Base-by-base conservation (phyloP, 2,888 invertebrate species). In the Leptopilina syphax region DNA sequence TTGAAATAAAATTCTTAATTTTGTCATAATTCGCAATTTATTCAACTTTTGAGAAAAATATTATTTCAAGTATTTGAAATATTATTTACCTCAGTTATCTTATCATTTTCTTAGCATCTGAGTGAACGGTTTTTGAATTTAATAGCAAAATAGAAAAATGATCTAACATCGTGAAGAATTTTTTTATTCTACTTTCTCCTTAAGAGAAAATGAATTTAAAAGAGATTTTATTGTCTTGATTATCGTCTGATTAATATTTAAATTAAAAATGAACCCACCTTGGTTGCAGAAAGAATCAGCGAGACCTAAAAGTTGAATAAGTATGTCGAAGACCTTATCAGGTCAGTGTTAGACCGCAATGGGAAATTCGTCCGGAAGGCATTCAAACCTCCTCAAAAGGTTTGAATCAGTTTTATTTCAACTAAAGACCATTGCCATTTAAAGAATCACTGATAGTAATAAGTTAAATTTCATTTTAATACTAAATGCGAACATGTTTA, bases 231-330 rank as follows among this genome's bases (percentile, higher is more conserved):
- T 27, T 73, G 57, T n/a, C 57, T 73, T n/a, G 57, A 5, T 57
- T n/a, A 57, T 65, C 76, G 82, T 84, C 85, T 85, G 84, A 79
- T 86, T 85, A 83, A 67, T 87, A 88, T 84, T 84, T 87, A 88
- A 88, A 88, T 87, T 86, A 89, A 88, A 86, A 85, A 83, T 86
- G 82, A 85, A 87, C 90, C 90, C 90, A 90, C 90, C 90, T 90
- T 90, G 86, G 84, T 83, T 86, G 87, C 83, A 84, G 87, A 82
- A 82, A 84, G 84, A 83, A 85, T 84, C 86, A 85, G 85, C 85
- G 86, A 87, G 82, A 86, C 87, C 87, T 89, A 88, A 86, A 86
- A 83, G 68, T 60, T 77, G 82, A 77, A 78, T 76, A 77, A 77
- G 78, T 50, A 50, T 79, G 82, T 83, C 85, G 86, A 83, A 83